Evolutionary conservation across 2,797 vertebrate species (phyloP).

Genomic region (Periophthalmus magnuspinnatus): DNA sequence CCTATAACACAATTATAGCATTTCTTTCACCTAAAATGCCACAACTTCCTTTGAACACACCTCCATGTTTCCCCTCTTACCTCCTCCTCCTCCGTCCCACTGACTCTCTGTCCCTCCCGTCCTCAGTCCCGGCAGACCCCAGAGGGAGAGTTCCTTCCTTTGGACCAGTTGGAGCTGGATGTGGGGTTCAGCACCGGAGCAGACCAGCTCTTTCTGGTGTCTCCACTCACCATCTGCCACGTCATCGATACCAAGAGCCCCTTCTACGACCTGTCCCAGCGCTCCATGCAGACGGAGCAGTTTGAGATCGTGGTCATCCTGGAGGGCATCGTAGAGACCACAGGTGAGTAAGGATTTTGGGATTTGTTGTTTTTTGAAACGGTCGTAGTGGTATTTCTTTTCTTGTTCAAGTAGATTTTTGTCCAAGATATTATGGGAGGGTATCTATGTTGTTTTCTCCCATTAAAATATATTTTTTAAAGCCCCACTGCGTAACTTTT

Average conservation of each 20-base stretch:
- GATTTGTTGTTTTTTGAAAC: neutral
- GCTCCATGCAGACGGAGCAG: constrained; percentile 97
- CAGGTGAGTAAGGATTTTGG: constrained; percentile 83
- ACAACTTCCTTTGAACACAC: neutral
- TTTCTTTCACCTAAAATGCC: neutral
- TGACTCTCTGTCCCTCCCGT: constrained; percentile 48
- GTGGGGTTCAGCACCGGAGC: constrained; percentile 98
- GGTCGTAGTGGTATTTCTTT: neutral
- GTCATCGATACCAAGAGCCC: constrained; percentile 98
- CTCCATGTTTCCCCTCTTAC: neutral
- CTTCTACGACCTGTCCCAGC: constrained; percentile 97
- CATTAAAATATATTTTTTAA: too few species aligned
- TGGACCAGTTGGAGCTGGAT: constrained; percentile 98
- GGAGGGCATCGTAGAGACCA: constrained; percentile 98
- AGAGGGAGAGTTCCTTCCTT: constrained; percentile 96
- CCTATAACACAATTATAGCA: too few species aligned
- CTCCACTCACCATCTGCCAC: constrained; percentile 98
- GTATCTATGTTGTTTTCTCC: too few species aligned
- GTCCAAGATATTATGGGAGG: neutral
- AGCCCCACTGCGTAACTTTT: too few species aligned
- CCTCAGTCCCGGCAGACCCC: constrained; percentile 96
- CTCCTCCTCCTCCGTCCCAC: constrained; percentile 23
- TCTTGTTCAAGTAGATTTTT: neutral
- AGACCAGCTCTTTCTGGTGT: constrained; percentile 98
- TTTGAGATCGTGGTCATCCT: constrained; percentile 99